Evolutionary conservation across 2,797 vertebrate genomes (phyloP).

Genomic region (Botia almorhae): DNA sequence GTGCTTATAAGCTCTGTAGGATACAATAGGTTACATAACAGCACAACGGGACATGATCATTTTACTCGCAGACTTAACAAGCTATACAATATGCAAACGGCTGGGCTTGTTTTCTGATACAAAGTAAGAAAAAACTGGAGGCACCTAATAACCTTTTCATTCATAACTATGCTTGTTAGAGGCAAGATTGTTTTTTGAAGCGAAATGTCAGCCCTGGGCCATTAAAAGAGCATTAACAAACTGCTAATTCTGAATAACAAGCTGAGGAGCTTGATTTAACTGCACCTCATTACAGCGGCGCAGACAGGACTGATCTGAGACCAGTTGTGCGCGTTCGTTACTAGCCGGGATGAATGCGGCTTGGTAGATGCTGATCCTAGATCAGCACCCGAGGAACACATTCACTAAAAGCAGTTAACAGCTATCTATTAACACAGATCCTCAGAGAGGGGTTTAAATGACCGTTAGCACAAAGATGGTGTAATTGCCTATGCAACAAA

Average conservation of each 20-base stretch:
- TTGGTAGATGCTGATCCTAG: not conserved
- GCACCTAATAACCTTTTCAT: constrained; percentile 48
- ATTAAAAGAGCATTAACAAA: constrained; percentile 58
- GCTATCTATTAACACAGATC: constrained; percentile 14
- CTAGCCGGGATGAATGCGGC: not conserved
- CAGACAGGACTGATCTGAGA: constrained; percentile 11
- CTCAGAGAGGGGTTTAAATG: constrained; percentile 25
- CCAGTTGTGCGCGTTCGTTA: not conserved
- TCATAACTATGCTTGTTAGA: constrained; percentile 43
- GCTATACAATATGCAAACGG: not conserved
- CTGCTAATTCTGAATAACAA: constrained; percentile 44
- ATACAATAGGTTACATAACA: constrained; percentile 43
- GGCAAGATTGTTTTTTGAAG: constrained; percentile 35
- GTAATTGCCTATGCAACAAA: constrained; percentile 22
- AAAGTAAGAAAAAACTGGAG: constrained; percentile 11
- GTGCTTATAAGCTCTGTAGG: constrained; percentile 17
- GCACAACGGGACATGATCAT: not conserved
- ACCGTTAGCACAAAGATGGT: constrained; percentile 21
- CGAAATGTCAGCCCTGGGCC: constrained; percentile 42
- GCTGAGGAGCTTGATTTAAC: not conserved
- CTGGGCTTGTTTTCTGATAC: not conserved
- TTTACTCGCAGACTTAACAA: constrained; percentile 22
- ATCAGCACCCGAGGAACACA: constrained; percentile 1
- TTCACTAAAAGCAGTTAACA: not conserved
- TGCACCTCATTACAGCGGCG: not conserved